Evolutionary conservation across 2,888 invertebrate genomes (phyloP), one percentile per base, ranked within the genome.

Genomic region (Drosophila borborema): DNA sequence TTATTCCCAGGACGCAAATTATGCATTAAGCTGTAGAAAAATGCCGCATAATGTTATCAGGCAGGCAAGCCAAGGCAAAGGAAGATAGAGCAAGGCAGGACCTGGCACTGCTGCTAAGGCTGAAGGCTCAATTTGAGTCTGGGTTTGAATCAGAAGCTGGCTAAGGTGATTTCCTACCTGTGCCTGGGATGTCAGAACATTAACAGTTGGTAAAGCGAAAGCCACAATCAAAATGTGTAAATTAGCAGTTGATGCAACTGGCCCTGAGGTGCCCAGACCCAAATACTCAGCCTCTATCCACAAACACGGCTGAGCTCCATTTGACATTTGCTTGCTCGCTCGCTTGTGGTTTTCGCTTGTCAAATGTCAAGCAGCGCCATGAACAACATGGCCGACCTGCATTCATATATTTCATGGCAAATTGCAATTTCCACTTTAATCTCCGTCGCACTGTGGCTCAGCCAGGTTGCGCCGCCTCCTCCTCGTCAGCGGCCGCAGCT

Each of bases 401-500:
- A 72, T 82, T 82, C 77, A 80, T 80, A 82, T 72, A 82, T 81
- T 81, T 77, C 74, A 77, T 59, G 68, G 77, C 82, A 84, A 88
- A 85, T 90, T 81, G 88, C 81, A 90, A 89, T 89, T 90, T 89
- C 90, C 88, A 85, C 74, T 79, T 88, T 87, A 90, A 90, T 89
- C 89, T 89, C 89, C 89, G 86, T 66, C 78, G 61, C 59, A 64
- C 46, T 53, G 74, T 34, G 74, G 70, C 60, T 46, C 56, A 34
- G 59, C 34, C 58, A 46, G 43, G n/a, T n/a, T 16, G 20, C 56
- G 23, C 48, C 40, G 55, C 49, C 64, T 48, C 56, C 48, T 43
- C 70, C 54, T 72, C 20, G 72, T 72, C 72, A 74, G 64, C 71
- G 72, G 67, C 61, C 87, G 64, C 86, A 81, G 86, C 87, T 86